These are phyloP conservation scores for Nematostella vectensis DNA, from an alignment of 92 coral and sea anemone species.

Conservation along the genomic window DNA sequence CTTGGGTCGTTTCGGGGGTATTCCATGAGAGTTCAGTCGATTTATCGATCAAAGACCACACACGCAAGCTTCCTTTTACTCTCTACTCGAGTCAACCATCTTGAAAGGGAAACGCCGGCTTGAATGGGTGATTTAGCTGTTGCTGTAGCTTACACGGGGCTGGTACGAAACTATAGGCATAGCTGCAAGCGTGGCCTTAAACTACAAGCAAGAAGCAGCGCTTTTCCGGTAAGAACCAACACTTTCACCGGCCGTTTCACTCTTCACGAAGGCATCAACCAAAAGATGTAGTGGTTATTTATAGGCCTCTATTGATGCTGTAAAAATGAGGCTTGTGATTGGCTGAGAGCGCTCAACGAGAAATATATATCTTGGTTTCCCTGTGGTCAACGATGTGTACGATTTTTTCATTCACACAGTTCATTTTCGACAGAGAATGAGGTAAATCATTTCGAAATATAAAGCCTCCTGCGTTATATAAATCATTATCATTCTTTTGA, in stretches of 20 bases:
- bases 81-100: slow-evolving; percentile 6
- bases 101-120: not conserved
- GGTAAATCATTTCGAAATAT: too few species aligned
- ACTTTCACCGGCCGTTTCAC: slow-evolving; percentile 2
- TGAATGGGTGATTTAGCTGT: not conserved
- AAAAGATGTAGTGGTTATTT: slow-evolving; percentile 13
- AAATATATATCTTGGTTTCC: slow-evolving; percentile 4
- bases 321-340: slow-evolving; percentile 16
- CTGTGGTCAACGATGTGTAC: not conserved
- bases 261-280: slow-evolving; percentile 8
- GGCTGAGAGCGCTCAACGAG: slow-evolving; percentile 7
- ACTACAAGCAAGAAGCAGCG: slow-evolving; percentile 24
- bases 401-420: too few species aligned
- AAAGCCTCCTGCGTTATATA: too few species aligned
- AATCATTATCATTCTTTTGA: too few species aligned
- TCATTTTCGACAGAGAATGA: too few species aligned
- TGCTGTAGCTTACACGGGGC: slow-evolving; percentile 10
- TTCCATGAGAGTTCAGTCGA: slow-evolving; percentile 52
- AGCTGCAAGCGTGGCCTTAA: too few species aligned
- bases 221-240: slow-evolving; percentile 11
- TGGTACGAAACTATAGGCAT: too few species aligned
- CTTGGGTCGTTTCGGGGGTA: slow-evolving; percentile 45
- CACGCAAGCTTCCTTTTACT: slow-evolving; percentile 21
- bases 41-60: slow-evolving; percentile 47
- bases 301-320: slow-evolving; percentile 4